These are phyloP conservation scores for Esox lucius DNA, from an alignment of 2,797 vertebrate species.

Conservation along the genomic window DNA sequence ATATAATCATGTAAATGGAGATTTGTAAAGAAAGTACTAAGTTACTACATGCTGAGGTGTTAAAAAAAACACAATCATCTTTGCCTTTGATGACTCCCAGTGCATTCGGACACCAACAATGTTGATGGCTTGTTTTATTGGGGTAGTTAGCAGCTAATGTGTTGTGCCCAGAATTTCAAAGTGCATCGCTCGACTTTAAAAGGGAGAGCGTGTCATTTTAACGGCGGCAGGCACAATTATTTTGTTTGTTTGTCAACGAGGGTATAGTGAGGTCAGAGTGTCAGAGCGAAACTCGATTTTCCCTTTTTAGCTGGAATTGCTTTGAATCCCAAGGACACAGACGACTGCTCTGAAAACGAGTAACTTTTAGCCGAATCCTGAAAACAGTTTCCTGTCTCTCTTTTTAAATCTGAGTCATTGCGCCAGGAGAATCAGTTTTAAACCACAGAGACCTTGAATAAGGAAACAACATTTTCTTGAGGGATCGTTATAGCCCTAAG, in stretches of 20 bases:
- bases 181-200: conserved; percentile 1
- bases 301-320: conserved; percentile 13
- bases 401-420: conserved; percentile 12
- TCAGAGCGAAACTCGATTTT: conserved; percentile 3
- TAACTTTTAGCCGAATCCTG: not conserved
- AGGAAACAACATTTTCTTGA: not conserved
- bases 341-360: not conserved
- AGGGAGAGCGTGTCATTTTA: conserved; percentile 8
- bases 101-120: not conserved
- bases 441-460: conserved; percentile 2
- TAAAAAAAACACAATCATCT: not conserved
- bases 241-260: conserved; percentile 1
- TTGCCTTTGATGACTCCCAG: not conserved
- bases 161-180: conserved; percentile 3
- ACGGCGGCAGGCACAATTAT: not conserved
- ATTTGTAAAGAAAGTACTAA: not conserved
- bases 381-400: not conserved
- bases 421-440: not conserved
- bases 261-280: conserved; percentile 1
- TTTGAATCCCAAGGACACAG: conserved; percentile 9
- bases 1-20: not conserved
- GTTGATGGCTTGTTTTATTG: not conserved
- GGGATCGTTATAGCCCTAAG: not conserved
- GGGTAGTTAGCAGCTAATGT: not conserved
- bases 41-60: not conserved